Conservation (phyloP, 2,797 vertebrate species). For the Chelmon rostratus region DNA sequence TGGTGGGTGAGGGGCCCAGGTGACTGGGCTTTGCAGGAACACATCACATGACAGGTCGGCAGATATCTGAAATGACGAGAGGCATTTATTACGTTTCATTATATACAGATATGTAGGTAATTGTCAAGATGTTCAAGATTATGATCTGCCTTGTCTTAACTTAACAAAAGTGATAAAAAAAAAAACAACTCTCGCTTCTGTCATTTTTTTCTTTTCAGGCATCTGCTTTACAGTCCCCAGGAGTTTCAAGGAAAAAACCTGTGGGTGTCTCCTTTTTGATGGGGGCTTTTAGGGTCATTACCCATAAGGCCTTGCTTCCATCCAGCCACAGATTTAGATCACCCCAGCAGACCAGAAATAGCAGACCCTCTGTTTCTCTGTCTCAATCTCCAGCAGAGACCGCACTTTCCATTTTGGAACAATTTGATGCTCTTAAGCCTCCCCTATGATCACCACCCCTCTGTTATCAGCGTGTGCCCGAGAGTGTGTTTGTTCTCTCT, state of each 20-base stretch:
- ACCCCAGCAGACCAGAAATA: slow-evolving; percentile 61
- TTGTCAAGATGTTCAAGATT: not conserved
- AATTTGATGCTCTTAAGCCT: slow-evolving; percentile 77
- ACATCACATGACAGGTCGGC: not conserved
- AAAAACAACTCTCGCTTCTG: not conserved
- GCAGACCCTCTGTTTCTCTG: slow-evolving; percentile 51
- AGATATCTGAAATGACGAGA: not conserved
- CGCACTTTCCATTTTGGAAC: slow-evolving; percentile 75
- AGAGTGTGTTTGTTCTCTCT: slow-evolving; percentile 26
- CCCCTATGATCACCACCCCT: slow-evolving; percentile 56
- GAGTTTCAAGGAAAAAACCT: slow-evolving; percentile 19
- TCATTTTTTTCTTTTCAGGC: slow-evolving; percentile 20
- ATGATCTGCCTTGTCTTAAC: slow-evolving; percentile 1
- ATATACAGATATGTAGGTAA: slow-evolving; percentile 5
- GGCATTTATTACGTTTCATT: slow-evolving; percentile 1
- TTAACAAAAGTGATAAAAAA: not conserved
- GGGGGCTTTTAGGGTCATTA: slow-evolving; percentile 65
- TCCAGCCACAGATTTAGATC: slow-evolving; percentile 61
- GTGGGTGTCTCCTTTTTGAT: slow-evolving; percentile 42
- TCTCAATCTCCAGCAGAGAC: slow-evolving; percentile 68
- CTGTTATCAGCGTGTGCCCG: slow-evolving; percentile 54
- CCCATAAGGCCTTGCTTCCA: slow-evolving; percentile 60
- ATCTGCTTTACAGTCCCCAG: slow-evolving; percentile 16
- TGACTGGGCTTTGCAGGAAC: not conserved
- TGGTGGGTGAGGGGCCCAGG: not conserved